Percentiles rank a stretch among this genome's conserved stretches.
Evolutionary conservation across 2,113 vertebrate species (phyloP).

Genomic region (Rhagologus leucostigma): DNA sequence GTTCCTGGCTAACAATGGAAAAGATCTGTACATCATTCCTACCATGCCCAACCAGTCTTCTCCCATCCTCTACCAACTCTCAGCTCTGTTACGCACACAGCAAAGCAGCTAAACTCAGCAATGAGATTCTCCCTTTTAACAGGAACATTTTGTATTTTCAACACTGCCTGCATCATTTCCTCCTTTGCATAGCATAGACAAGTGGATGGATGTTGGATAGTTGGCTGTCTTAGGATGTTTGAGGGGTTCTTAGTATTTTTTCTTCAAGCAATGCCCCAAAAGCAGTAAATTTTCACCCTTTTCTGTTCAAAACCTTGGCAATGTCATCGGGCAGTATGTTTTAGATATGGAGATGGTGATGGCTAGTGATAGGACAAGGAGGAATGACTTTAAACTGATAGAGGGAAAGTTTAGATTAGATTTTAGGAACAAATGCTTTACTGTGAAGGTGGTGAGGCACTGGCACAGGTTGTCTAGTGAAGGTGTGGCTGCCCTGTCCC

Average conservation of each 20-base stretch:
- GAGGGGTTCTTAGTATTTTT: neutral
- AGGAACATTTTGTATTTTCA: neutral
- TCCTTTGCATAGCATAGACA: neutral
- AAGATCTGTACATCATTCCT: neutral
- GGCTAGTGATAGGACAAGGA: neutral
- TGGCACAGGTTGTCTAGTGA: neutral
- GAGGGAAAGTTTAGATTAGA: neutral
- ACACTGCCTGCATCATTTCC: neutral
- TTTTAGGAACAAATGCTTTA: neutral
- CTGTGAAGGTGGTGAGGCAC: neutral
- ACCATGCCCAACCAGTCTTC: neutral
- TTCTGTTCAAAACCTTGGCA: neutral
- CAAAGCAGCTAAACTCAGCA: neutral
- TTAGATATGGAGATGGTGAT: neutral
- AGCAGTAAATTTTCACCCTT: neutral
- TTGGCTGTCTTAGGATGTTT: neutral
- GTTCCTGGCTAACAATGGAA: neutral
- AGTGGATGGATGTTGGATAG: neutral
- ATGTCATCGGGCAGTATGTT: neutral
- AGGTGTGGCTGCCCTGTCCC: neutral
- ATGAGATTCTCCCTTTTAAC: neutral
- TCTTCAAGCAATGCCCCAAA: neutral
- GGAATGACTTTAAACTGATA: neutral
- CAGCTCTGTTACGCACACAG: neutral
- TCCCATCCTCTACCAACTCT: neutral